phyloP scores from a whole-genome alignment of 2,113 vertebrate genomes.

The Gobius niger region DNA sequence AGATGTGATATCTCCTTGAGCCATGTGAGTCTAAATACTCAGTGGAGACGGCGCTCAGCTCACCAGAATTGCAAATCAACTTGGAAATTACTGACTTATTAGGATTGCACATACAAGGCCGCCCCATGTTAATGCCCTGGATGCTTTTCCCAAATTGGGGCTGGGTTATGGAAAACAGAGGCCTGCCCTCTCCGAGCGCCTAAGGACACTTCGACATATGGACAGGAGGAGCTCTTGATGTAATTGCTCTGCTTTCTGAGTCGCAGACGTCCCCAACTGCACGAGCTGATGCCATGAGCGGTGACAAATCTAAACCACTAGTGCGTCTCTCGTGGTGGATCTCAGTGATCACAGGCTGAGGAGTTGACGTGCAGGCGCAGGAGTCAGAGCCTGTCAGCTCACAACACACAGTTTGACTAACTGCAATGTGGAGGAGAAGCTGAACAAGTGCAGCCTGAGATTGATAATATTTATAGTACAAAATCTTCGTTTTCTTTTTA shows the following conservation, averaged over 20 bases:
- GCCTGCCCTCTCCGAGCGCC: not conserved
- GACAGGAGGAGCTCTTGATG: constrained; percentile 12
- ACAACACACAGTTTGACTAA: not conserved
- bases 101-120: not conserved
- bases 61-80: constrained; percentile 3
- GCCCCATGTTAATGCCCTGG: not conserved
- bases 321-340: constrained; percentile 3
- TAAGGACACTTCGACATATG: constrained; percentile 6
- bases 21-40: not conserved
- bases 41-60: constrained; percentile 7
- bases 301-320: constrained; percentile 9
- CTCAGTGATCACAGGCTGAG: not conserved
- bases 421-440: not conserved
- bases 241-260: constrained; percentile 13
- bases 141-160: not conserved
- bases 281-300: constrained; percentile 8
- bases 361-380: not conserved
- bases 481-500: not conserved
- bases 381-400: not conserved
- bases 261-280: not conserved
- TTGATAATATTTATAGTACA: not conserved
- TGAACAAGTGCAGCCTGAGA: not conserved
- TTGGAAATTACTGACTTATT: not conserved
- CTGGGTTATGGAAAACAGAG: not conserved
- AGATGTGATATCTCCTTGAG: constrained; percentile 17